phyloP scores from a whole-genome alignment of 1,140 invertebrate species.

The Acyrthosiphon pisum region DNA sequence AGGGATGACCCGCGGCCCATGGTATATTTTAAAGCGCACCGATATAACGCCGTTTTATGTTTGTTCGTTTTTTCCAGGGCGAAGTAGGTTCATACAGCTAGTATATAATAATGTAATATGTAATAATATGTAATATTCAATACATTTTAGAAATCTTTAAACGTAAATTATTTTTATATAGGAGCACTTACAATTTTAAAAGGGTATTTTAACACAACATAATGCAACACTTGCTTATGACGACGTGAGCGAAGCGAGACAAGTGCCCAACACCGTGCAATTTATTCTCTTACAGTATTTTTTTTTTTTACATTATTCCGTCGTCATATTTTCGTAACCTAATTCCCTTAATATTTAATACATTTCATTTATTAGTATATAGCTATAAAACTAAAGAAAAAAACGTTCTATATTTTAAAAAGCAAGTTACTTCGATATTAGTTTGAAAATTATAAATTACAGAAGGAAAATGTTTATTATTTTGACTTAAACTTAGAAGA shows the following conservation, averaged over 20 bases:
- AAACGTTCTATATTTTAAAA: no score
- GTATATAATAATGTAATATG: not conserved
- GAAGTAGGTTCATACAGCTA: not conserved
- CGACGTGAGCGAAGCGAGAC: not conserved
- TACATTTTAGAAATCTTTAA: not conserved
- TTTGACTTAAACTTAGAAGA: not conserved
- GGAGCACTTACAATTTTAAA: not conserved
- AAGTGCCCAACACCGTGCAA: not conserved
- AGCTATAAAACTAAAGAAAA: no score
- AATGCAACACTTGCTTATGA: not conserved
- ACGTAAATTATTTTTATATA: constrained; percentile 1
- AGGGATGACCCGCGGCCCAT: no score
- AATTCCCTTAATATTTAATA: not conserved
- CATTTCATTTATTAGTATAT: not conserved
- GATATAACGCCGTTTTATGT: not conserved
- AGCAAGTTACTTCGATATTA: not conserved
- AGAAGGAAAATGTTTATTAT: not conserved
- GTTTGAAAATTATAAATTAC: not conserved
- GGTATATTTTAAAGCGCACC: not conserved
- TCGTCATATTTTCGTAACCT: not conserved
- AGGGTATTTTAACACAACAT: not conserved
- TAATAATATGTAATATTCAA: not conserved
- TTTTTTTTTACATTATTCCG: not conserved
- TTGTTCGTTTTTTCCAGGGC: not conserved
- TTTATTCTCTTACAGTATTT: not conserved